Evolutionary conservation across 2,888 invertebrate genomes (phyloP).

Genomic region (Epirrhoe tristata): DNA sequence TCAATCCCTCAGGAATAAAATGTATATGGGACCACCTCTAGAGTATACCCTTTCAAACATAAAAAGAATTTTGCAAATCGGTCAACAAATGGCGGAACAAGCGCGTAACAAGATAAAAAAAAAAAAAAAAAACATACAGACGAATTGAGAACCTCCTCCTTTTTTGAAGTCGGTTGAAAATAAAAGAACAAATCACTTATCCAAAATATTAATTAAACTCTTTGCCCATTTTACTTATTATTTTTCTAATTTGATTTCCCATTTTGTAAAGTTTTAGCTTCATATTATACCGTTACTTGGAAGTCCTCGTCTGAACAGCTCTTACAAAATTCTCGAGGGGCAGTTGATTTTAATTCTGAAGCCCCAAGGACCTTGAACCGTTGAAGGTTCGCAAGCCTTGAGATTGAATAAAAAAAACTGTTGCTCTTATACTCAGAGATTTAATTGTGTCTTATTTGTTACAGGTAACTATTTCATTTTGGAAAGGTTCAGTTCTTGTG

Average conservation of each 20-base stretch:
- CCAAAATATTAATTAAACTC: no score
- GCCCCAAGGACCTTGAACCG: not conserved
- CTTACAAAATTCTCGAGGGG: conserved; percentile 1
- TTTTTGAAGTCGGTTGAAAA: no score
- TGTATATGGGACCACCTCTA: no score
- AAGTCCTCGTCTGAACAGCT: not conserved
- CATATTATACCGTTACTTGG: not conserved
- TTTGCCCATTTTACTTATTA: not conserved
- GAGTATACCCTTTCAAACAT: no score
- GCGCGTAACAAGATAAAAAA: no score
- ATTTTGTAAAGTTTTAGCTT: not conserved
- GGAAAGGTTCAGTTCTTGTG: no score
- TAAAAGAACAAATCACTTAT: no score
- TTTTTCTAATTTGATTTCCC: not conserved
- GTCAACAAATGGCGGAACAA: no score
- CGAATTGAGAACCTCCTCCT: no score
- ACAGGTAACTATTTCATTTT: not conserved
- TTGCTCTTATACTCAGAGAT: not conserved
- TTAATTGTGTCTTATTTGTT: not conserved
- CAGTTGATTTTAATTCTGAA: conserved; percentile 3
- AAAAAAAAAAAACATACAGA: no score
- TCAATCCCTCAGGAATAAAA: no score
- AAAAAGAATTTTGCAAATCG: no score
- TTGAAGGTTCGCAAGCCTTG: conserved; percentile 1
- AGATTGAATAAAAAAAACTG: not conserved